Base-by-base conservation (phyloP, 2,797 vertebrate genomes). In the Erethizon dorsatum region DNA sequence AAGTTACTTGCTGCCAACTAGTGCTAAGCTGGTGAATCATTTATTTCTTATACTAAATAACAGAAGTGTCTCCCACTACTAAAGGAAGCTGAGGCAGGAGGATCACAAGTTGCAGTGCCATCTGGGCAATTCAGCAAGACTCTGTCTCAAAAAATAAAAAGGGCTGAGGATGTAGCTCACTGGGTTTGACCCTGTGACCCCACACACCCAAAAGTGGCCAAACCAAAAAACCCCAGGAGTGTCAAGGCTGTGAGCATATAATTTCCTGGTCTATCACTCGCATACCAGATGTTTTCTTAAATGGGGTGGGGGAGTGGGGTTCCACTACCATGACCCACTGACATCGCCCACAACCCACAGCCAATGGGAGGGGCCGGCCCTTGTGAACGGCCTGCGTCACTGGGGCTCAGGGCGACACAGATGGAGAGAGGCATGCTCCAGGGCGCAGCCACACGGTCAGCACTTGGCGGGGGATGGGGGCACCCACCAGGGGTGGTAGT, bases 11-110 rank as follows among this genome's bases (percentile, higher is more conserved):
- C 45, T 85, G 8, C n/a, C 87, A 91, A 91, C 2, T 9, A 59
- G 47, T 52, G 63, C 54, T 84, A 83, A 86, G 52, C 67, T 89
- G 94, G 92, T 83, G 83, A 97, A 92, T 92, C 59, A 96, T 82
- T 94, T 80, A 77, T 89, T 88, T 79, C 77, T 93, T 56, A 28
- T 37, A 56, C 80, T 86, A 73, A 96, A n/a, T 75, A 77, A 63
- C 45, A 31, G 67, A 89, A 63, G 33, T 67, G 61, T 83, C 79
- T 79, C 77, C 26, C 9, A 50, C 28, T 10, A 79, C n/a, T 52
- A 11, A 79, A 8, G 77, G 77, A 79, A 54, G 50, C 77, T 79
- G 31, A 79, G 77, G 75, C 28, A 52, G 47, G 50, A 54, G 50
- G 31, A 52, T 52, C 75, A 50, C 47, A 79, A 54, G 28, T 78